These are phyloP conservation scores for Capitulum mitella DNA, from an alignment of 2,888 invertebrate genomes.

Conservation along the genomic window DNA sequence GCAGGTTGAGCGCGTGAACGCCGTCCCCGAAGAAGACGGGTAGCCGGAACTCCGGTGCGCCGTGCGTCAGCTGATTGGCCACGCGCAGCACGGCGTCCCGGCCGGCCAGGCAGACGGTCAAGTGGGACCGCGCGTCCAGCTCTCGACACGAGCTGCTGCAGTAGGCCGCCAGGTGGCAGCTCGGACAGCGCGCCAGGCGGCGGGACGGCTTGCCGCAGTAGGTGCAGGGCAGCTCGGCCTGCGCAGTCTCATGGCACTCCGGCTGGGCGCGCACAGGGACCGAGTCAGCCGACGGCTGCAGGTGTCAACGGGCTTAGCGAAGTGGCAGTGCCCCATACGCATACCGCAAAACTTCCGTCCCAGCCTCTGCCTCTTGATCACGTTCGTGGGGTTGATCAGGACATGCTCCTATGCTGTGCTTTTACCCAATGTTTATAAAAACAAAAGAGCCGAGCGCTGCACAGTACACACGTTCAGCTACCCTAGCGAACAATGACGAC, in stretches of 20 bases:
- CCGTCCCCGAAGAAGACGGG: constrained; percentile 28
- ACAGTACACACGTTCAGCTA: too few species aligned
- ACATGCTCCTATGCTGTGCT: too few species aligned
- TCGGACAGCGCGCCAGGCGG: constrained; percentile 26
- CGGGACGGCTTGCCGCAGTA: constrained; percentile 31
- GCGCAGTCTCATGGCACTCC: constrained; percentile 30
- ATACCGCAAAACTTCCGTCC: too few species aligned
- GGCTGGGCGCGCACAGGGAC: constrained; percentile 16
- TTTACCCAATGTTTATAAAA: too few species aligned
- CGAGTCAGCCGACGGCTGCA: too few species aligned
- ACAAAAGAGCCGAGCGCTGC: too few species aligned
- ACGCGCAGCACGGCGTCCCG: constrained; percentile 26
- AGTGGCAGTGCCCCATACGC: too few species aligned
- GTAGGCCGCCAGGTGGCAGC: constrained; percentile 31
- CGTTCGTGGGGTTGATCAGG: too few species aligned
- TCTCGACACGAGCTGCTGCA: constrained; percentile 30
- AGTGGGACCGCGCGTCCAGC: constrained; percentile 28
- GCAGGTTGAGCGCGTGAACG: constrained; percentile 11
- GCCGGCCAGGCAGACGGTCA: constrained; percentile 29
- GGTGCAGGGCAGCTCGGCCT: constrained; percentile 27
- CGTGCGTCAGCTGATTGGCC: background rate
- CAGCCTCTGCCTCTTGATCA: too few species aligned
- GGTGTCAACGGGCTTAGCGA: too few species aligned
- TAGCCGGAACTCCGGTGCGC: constrained; percentile 3
- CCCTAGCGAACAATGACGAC: too few species aligned